phyloP scores from a whole-genome alignment of 2,888 invertebrate genomes.

The Therioaphis trifolii region DNA sequence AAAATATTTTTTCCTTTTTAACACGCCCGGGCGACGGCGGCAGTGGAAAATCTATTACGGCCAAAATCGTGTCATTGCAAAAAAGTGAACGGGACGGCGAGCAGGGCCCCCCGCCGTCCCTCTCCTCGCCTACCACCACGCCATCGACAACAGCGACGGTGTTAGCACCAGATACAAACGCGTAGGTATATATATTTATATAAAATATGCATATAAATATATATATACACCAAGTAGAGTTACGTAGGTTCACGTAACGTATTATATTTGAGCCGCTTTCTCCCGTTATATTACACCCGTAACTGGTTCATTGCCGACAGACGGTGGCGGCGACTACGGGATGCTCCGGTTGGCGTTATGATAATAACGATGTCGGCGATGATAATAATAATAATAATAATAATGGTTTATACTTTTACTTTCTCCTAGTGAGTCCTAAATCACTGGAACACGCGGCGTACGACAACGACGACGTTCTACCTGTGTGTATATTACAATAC shows the following conservation, averaged over 20 bases:
- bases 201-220: neutral
- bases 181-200: no score
- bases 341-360: constrained; percentile 60
- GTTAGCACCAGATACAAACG: no score
- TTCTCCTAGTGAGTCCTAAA: constrained; percentile 54
- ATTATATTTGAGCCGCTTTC: constrained; percentile 61
- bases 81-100: constrained; percentile 56
- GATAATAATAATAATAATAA: constrained; percentile 26
- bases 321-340: constrained; percentile 51
- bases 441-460: neutral
- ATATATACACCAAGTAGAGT: no score
- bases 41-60: constrained; percentile 76
- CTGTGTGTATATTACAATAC: no score
- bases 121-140: no score
- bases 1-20: constrained; percentile 18
- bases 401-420: constrained; percentile 55
- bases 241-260: constrained; percentile 60
- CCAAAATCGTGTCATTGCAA: constrained; percentile 85
- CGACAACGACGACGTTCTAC: no score
- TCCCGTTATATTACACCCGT: constrained; percentile 61
- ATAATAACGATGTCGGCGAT: neutral
- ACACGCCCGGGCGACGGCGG: constrained; percentile 29
- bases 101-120: neutral
- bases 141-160: no score
- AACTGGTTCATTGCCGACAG: constrained; percentile 62